Conservation (phyloP, 2,888 invertebrate genomes). For the Baccha elongata region DNA sequence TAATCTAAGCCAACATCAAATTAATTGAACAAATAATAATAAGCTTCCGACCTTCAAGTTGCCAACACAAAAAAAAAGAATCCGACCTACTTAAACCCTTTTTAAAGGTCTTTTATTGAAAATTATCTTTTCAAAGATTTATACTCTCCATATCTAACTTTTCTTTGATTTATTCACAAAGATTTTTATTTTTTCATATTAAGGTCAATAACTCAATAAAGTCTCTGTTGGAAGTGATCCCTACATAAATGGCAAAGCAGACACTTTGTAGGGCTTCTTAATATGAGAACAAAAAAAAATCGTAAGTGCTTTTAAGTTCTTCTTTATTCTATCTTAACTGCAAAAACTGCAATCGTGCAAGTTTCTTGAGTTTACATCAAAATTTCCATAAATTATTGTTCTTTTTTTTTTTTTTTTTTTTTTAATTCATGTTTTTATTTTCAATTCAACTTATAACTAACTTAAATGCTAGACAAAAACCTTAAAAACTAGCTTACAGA, state of each 20-base stretch:
- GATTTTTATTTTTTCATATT: not conserved
- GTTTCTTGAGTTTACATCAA: constrained; percentile 68
- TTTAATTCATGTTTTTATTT: too few species aligned
- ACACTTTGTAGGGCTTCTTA: constrained; percentile 57
- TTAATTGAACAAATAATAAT: too few species aligned
- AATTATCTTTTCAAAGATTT: not conserved
- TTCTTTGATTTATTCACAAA: not conserved
- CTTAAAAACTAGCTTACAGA: too few species aligned
- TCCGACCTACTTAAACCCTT: too few species aligned
- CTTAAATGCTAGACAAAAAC: too few species aligned
- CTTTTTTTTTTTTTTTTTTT: too few species aligned
- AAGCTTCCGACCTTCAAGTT: too few species aligned
- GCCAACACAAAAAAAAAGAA: too few species aligned
- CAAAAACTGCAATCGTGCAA: constrained; percentile 64
- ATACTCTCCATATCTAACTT: not conserved
- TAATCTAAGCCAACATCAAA: too few species aligned
- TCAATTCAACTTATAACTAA: too few species aligned
- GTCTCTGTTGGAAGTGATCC: constrained; percentile 13
- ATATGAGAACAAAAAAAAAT: not conserved
- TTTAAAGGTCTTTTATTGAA: too few species aligned
- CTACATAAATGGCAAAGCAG: constrained; percentile 35
- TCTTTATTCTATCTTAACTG: constrained; percentile 29
- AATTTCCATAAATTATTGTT: constrained; percentile 72
- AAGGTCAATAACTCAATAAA: constrained; percentile 38
- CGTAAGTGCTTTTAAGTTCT: constrained; percentile 16